Percentiles rank a stretch among this genome's conserved stretches.
Evolutionary conservation across 2,113 vertebrate species (phyloP).

Genomic region (Edolisoma coerulescens): DNA sequence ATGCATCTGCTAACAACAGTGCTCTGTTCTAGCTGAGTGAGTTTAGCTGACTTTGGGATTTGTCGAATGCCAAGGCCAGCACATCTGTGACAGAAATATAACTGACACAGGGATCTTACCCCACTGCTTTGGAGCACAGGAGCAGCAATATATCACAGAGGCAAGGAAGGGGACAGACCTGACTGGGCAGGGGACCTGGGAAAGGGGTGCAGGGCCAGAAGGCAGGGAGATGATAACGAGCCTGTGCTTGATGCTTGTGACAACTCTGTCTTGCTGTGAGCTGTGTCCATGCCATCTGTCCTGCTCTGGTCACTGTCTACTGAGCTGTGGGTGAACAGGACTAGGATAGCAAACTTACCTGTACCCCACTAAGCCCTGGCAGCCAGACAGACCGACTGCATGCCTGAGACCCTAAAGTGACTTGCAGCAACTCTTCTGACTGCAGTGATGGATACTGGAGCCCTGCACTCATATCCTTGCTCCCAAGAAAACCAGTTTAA

Average conservation of each 20-base stretch:
- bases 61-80: neutral
- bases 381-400: accelerated
- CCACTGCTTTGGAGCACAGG: neutral
- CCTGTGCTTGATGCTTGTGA: accelerated
- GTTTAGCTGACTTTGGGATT: constrained; percentile 41
- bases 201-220: neutral
- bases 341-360: neutral
- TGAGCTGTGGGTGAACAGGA: neutral
- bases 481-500: neutral
- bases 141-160: neutral
- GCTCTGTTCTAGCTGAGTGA: neutral
- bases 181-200: neutral
- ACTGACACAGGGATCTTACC: neutral
- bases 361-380: neutral
- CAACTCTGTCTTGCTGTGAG: neutral
- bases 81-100: neutral
- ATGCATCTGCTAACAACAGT: neutral
- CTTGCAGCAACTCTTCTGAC: neutral
- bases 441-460: neutral
- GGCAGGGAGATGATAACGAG: neutral
- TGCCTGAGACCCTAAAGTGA: neutral
- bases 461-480: neutral
- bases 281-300: neutral
- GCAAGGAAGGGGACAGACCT: neutral
- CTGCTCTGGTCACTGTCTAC: neutral